Evolutionary conservation across 2,113 vertebrate genomes (phyloP).

Genomic region (Cariama cristata): DNA sequence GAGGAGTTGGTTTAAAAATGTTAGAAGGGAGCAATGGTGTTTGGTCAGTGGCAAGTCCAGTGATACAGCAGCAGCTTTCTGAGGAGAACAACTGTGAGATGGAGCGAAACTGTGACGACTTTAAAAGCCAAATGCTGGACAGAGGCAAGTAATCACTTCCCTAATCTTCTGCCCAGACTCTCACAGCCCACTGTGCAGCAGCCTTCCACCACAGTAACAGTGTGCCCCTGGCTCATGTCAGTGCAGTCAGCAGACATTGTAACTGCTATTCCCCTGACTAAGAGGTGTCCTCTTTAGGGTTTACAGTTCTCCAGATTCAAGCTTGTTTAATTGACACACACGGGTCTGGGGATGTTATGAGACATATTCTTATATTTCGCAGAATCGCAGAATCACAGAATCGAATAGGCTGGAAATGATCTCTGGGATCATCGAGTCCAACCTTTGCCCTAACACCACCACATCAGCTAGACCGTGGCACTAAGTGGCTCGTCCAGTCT

Average conservation of each 20-base stretch:
- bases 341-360: not conserved
- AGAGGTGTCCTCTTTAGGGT: not conserved
- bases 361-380: not conserved
- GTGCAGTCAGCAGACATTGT: not conserved
- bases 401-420: too few species aligned
- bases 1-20: not conserved
- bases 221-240: not conserved
- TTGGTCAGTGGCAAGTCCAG: not conserved
- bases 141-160: not conserved
- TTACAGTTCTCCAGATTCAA: not conserved
- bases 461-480: too few species aligned
- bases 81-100: not conserved
- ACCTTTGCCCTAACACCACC: too few species aligned
- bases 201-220: not conserved
- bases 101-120: not conserved
- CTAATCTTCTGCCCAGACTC: not conserved
- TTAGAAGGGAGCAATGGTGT: not conserved
- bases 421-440: too few species aligned
- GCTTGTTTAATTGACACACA: rapidly evolving
- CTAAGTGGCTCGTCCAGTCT: too few species aligned
- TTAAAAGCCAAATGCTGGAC: not conserved
- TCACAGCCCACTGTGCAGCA: not conserved
- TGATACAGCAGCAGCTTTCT: not conserved
- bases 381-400: too few species aligned
- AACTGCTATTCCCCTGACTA: not conserved